Evolutionary conservation across 2,113 vertebrate genomes (phyloP).

Genomic region (Ceuthmochares aereus): DNA sequence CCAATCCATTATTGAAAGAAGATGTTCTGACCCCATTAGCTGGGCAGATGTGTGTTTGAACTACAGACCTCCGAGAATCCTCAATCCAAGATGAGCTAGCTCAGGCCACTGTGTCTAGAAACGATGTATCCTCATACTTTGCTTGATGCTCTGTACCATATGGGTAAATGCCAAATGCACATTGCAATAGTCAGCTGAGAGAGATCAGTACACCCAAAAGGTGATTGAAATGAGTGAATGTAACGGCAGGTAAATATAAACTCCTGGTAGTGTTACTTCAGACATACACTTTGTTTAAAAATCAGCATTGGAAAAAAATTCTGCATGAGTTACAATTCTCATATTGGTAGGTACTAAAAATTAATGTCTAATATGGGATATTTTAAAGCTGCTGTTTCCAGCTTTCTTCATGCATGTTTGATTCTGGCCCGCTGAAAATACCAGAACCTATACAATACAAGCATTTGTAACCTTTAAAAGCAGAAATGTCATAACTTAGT

Average conservation of each 20-base stretch:
- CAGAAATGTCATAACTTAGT: neutral
- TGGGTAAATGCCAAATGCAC: neutral
- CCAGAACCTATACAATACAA: neutral
- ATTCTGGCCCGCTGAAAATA: neutral
- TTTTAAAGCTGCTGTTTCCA: neutral
- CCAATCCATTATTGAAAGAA: slow-evolving; percentile 62
- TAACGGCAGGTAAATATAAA: neutral
- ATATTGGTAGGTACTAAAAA: neutral
- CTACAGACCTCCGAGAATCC: slow-evolving; percentile 12
- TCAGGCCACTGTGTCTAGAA: neutral
- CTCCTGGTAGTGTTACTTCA: neutral
- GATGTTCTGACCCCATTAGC: slow-evolving; percentile 65
- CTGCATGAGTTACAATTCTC: neutral
- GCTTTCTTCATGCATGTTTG: neutral
- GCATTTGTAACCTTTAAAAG: neutral
- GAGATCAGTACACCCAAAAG: neutral
- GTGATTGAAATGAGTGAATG: neutral
- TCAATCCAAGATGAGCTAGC: neutral
- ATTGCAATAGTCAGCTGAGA: neutral
- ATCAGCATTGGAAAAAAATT: neutral
- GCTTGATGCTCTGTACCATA: neutral
- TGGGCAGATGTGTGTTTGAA: slow-evolving; percentile 59
- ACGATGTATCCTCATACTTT: neutral
- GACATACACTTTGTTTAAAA: neutral
- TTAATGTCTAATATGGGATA: neutral